These are phyloP conservation scores for Saimiri boliviensis DNA, from an alignment of 2,113 vertebrate species.

Conservation along the genomic window DNA sequence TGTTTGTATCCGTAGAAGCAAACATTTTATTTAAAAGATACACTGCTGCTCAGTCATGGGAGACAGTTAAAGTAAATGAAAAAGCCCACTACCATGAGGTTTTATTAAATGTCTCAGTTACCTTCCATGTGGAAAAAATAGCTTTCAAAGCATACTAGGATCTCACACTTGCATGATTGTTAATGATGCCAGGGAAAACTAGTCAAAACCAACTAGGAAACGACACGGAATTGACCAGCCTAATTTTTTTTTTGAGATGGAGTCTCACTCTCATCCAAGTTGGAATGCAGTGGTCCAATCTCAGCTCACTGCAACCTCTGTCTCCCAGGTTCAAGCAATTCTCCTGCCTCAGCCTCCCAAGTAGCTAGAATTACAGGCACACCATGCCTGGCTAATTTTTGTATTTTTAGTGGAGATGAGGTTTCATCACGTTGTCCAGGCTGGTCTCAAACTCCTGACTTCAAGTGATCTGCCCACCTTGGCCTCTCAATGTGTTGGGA, in stretches of 20 bases:
- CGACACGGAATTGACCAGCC: background rate
- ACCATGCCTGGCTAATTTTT: too few relatives aligned
- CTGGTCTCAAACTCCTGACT: too few relatives aligned
- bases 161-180: background rate
- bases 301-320: too few relatives aligned
- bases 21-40: background rate
- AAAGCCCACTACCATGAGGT: background rate
- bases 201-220: background rate
- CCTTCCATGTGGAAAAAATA: background rate
- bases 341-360: too few relatives aligned
- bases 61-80: background rate
- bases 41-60: background rate
- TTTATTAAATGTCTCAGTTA: conserved; percentile 22
- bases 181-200: background rate
- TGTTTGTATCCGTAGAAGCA: background rate
- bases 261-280: too few relatives aligned
- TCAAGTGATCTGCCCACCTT: too few relatives aligned
- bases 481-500: too few relatives aligned
- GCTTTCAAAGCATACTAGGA: background rate
- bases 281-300: too few relatives aligned
- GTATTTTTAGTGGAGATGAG: too few relatives aligned
- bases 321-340: too few relatives aligned
- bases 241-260: background rate
- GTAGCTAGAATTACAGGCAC: too few relatives aligned
- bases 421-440: too few relatives aligned